phyloP scores from a whole-genome alignment of 2,888 invertebrate genomes.

The Odontomyia ornata region DNA sequence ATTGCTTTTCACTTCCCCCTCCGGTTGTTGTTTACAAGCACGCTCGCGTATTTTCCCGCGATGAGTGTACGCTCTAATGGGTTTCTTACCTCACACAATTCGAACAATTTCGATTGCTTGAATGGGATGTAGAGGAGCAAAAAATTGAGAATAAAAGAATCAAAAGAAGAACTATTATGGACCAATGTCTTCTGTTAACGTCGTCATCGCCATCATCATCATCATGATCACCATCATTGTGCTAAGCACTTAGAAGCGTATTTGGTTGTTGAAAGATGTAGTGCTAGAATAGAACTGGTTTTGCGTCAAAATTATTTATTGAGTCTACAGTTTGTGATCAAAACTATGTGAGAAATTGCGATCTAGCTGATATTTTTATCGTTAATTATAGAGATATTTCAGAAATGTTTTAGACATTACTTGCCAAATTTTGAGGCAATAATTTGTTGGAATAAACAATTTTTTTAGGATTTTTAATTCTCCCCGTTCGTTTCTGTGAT shows the following conservation, averaged over 20 bases:
- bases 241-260: background rate
- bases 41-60: background rate
- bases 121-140: background rate
- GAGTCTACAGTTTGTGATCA: background rate
- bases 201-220: background rate
- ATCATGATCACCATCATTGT: too few species aligned
- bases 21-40: conserved; percentile 6
- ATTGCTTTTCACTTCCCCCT: conserved; percentile 5
- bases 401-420: too few species aligned
- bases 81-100: background rate
- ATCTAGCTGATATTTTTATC: too few species aligned
- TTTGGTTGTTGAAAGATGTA: background rate
- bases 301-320: background rate
- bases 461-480: too few species aligned
- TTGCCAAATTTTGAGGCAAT: too few species aligned
- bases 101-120: background rate
- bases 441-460: too few species aligned
- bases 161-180: background rate
- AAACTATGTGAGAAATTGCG: too few species aligned
- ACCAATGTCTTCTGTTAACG: background rate
- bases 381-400: too few species aligned
- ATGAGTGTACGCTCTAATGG: background rate
- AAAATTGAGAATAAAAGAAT: too few species aligned
- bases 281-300: background rate
- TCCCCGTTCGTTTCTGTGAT: too few species aligned